These are phyloP conservation scores for Calameuta filiformis DNA, from an alignment of 2,888 invertebrate species.

Conservation along the genomic window DNA sequence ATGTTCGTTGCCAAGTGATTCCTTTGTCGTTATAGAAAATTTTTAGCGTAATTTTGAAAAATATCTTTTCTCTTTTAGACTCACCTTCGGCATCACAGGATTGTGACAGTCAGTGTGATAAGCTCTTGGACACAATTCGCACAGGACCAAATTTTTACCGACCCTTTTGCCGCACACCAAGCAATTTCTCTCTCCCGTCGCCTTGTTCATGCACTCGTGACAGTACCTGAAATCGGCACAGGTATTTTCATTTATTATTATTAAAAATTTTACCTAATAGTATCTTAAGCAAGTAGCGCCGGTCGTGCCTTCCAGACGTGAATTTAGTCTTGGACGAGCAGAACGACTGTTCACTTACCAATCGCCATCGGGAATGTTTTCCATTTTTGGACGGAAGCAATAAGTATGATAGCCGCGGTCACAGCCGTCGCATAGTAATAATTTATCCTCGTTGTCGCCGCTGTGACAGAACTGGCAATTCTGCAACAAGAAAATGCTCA, in stretches of 20 bases:
- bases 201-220: constrained; percentile 94
- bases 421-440: constrained; percentile 96
- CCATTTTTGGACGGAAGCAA: constrained; percentile 97
- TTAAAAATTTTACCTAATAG: background rate
- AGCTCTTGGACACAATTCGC: constrained; percentile 90
- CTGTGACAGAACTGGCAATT: constrained; percentile 97
- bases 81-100: constrained; percentile 83
- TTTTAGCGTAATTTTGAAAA: background rate
- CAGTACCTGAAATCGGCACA: constrained; percentile 78
- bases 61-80: constrained; percentile 9
- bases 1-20: background rate
- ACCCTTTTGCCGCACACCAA: constrained; percentile 88
- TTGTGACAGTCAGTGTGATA: constrained; percentile 95
- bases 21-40: background rate
- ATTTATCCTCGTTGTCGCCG: constrained; percentile 95
- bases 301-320: background rate
- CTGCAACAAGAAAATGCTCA: constrained; percentile 69
- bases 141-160: constrained; percentile 81
- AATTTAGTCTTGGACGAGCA: background rate
- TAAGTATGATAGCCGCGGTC: constrained; percentile 99
- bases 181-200: constrained; percentile 92
- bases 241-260: background rate
- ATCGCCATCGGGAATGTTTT: constrained; percentile 96
- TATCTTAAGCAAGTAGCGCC: background rate
- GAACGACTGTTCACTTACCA: constrained; percentile 74